Conservation (phyloP, 2,797 vertebrate species). For the Typhlichthys eigenmanni region DNA sequence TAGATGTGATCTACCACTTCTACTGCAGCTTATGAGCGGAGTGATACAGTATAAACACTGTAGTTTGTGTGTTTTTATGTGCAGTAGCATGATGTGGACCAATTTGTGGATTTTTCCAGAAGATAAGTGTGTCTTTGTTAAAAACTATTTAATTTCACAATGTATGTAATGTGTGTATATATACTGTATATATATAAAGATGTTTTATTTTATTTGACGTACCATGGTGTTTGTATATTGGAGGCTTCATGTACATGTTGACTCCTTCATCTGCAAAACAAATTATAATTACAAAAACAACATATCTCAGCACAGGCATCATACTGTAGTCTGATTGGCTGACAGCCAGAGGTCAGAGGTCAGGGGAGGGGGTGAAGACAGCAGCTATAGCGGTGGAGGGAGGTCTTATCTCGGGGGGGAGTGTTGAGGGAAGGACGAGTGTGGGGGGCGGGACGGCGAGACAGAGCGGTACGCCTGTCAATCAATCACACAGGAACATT, state of each 20-base stretch:
- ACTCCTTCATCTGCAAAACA: constrained; percentile 85
- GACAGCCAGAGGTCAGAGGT: background rate
- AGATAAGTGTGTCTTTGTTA: no score
- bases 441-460: constrained; percentile 79
- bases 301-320: constrained; percentile 83
- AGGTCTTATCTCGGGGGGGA: constrained; percentile 86
- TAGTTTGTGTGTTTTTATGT: no score
- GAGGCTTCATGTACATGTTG: constrained; percentile 94
- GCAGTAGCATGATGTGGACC: no score
- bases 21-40: no score
- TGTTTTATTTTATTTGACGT: constrained; percentile 52
- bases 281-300: constrained; percentile 51
- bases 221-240: constrained; percentile 93
- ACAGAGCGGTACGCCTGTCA: constrained; percentile 78
- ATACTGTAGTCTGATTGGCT: constrained; percentile 46
- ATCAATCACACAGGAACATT: constrained; percentile 74
- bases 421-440: constrained; percentile 86
- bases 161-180: constrained; percentile 57
- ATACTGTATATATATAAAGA: background rate
- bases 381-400: constrained; percentile 19
- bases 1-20: no score
- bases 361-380: background rate
- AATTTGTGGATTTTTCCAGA: no score
- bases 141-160: constrained; percentile 58
- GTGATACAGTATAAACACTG: no score